Conservation (phyloP, 2,113 vertebrate genomes). For the Arizona elegans region DNA sequence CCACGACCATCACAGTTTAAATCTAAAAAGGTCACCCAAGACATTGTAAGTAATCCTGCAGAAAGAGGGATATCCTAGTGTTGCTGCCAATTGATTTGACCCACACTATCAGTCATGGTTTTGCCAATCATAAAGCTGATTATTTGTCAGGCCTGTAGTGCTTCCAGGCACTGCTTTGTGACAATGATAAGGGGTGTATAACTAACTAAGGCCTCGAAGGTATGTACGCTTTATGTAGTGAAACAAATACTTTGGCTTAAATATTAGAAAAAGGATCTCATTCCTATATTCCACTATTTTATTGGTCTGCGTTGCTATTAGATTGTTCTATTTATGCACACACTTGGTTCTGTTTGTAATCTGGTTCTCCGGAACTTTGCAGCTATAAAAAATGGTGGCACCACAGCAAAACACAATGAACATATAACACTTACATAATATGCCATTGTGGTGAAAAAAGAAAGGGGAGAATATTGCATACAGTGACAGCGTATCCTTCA, state of each 20-base stretch:
- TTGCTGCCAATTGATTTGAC: constrained; percentile 61
- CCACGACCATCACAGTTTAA: constrained; percentile 43
- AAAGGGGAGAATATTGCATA: background rate
- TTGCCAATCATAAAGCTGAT: constrained; percentile 65
- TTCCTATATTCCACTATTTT: constrained; percentile 46
- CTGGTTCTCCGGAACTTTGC: background rate
- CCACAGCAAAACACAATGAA: background rate
- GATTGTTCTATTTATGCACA: background rate
- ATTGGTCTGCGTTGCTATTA: constrained; percentile 10
- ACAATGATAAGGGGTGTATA: constrained; percentile 66
- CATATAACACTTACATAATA: background rate
- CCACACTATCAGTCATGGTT: constrained; percentile 63
- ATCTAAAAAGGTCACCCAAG: constrained; percentile 57
- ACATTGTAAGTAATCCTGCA: constrained; percentile 54
- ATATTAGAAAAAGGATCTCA: constrained; percentile 48
- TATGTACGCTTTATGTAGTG: constrained; percentile 57
- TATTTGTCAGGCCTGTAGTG: constrained; percentile 58
- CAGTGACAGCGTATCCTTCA: background rate
- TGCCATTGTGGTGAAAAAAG: background rate
- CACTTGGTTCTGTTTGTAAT: background rate
- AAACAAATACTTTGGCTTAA: constrained; percentile 63
- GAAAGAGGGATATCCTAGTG: constrained; percentile 42
- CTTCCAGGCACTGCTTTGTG: constrained; percentile 63
- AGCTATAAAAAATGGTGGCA: background rate
- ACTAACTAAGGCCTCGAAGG: constrained; percentile 53